Conservation (phyloP, 2,888 invertebrate species). For the Maniola hyperantus region DNA sequence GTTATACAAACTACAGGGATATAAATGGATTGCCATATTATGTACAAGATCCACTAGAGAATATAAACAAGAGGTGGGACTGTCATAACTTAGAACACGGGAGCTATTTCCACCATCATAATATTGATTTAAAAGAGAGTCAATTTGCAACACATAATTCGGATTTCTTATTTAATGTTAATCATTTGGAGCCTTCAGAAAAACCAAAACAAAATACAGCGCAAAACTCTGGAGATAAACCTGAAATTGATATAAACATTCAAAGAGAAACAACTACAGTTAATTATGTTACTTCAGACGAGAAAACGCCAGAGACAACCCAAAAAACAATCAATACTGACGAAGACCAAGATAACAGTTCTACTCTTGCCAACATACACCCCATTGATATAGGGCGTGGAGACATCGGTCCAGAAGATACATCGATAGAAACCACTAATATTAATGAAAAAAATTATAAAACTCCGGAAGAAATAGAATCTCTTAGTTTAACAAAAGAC, state of each 20-base stretch:
- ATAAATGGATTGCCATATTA: neutral
- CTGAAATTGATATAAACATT: slow-evolving; percentile 5
- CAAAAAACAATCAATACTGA: neutral
- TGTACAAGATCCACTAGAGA: neutral
- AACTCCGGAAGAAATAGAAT: slow-evolving; percentile 48
- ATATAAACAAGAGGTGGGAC: slow-evolving; percentile 2
- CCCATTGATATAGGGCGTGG: slow-evolving; percentile 52
- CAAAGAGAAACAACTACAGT: neutral
- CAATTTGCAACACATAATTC: neutral
- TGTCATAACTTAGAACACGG: neutral
- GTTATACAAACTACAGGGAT: neutral
- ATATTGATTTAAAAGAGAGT: slow-evolving; percentile 3
- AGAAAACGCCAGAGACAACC: neutral
- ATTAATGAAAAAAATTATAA: slow-evolving; percentile 39
- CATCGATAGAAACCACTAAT: slow-evolving; percentile 30
- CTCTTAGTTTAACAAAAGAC: slow-evolving; percentile 45
- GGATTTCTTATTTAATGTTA: neutral
- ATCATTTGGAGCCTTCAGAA: neutral
- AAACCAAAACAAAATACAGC: neutral
- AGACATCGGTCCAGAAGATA: slow-evolving; percentile 54
- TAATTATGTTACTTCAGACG: neutral
- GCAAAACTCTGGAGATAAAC: neutral
- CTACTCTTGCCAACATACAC: slow-evolving; percentile 15
- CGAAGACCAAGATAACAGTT: neutral
- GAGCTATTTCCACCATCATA: neutral